Percentiles rank a stretch among this genome's conserved stretches.
phyloP scores from a whole-genome alignment of 2,797 vertebrate species.

The Hybognathus amarus region DNA sequence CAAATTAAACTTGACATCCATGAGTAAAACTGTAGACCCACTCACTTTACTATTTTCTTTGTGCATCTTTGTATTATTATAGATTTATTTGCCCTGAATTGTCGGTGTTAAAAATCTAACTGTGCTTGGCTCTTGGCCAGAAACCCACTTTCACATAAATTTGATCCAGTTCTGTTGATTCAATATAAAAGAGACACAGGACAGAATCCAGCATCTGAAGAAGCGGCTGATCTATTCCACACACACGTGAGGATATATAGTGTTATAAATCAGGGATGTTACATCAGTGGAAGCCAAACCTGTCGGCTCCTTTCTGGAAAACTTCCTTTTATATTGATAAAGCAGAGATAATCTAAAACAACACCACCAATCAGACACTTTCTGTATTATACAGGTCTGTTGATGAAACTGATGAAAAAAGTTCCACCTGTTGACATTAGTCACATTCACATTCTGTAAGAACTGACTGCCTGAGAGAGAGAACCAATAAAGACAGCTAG shows the following conservation, averaged over 20 bases:
- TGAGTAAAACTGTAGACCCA: neutral
- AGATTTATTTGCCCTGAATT: neutral
- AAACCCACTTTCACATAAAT: neutral
- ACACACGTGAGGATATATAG: neutral
- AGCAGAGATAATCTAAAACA: neutral
- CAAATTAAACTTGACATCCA: neutral
- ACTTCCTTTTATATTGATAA: neutral
- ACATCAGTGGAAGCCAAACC: conserved; percentile 1
- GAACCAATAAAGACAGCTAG: conserved; percentile 27
- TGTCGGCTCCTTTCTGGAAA: neutral
- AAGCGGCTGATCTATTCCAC: neutral
- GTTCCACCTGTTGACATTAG: neutral
- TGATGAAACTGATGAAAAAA: too few species aligned
- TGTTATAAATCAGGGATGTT: neutral
- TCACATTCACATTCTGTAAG: neutral
- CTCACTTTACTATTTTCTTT: neutral
- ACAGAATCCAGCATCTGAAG: conserved; percentile 1
- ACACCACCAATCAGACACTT: neutral
- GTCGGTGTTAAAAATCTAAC: neutral
- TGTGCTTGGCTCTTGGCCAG: neutral
- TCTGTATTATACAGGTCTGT: neutral
- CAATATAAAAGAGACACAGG: neutral
- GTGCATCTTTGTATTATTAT: neutral
- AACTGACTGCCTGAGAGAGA: conserved; percentile 12
- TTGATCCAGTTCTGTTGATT: neutral